Percentiles rank a stretch among this genome's conserved stretches.
Evolutionary conservation across 2,888 invertebrate species (phyloP).

Genomic region (Trimorus sp.): DNA sequence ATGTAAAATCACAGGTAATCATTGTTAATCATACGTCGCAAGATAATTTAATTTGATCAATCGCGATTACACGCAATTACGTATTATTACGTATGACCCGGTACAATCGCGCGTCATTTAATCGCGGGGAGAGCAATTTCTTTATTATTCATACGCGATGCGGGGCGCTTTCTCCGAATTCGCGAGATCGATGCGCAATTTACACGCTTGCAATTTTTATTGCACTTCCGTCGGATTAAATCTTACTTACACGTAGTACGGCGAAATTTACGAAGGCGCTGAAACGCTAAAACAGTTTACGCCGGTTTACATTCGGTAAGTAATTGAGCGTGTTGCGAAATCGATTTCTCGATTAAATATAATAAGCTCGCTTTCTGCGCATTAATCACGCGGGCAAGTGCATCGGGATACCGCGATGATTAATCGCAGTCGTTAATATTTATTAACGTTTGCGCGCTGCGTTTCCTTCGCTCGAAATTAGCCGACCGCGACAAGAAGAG

Average conservation of each 20-base stretch:
- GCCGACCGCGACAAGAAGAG: conserved; percentile 63
- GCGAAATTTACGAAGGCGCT: conserved; percentile 30
- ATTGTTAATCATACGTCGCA: conserved; percentile 45
- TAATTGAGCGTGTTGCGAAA: conserved; percentile 53
- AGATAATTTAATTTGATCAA: conserved; percentile 55
- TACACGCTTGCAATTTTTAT: conserved; percentile 15
- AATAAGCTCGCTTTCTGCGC: conserved; percentile 48
- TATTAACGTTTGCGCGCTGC: conserved; percentile 53
- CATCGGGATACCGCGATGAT: conserved; percentile 52
- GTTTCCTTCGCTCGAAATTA: conserved; percentile 60
- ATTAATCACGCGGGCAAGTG: conserved; percentile 51
- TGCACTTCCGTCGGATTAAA: conserved; percentile 24
- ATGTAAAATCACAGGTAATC: conserved; percentile 55
- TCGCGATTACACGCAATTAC: conserved; percentile 52
- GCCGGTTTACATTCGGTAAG: conserved; percentile 33
- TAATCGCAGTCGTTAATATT: conserved; percentile 60
- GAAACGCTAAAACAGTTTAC: conserved; percentile 42
- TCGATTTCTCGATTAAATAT: conserved; percentile 56
- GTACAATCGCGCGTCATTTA: conserved; percentile 49
- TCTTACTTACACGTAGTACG: conserved; percentile 12
- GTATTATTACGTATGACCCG: conserved; percentile 46
- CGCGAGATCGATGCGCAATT: conserved; percentile 9
- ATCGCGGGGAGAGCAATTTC: conserved; percentile 36
- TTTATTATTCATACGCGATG: conserved; percentile 31
- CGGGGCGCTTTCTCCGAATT: conserved; percentile 26